A percentile compares a stretch with the other conserved stretches of the same genome.
phyloP scores from a whole-genome alignment of 2,113 vertebrate species.

The Megaleporinus macrocephalus region DNA sequence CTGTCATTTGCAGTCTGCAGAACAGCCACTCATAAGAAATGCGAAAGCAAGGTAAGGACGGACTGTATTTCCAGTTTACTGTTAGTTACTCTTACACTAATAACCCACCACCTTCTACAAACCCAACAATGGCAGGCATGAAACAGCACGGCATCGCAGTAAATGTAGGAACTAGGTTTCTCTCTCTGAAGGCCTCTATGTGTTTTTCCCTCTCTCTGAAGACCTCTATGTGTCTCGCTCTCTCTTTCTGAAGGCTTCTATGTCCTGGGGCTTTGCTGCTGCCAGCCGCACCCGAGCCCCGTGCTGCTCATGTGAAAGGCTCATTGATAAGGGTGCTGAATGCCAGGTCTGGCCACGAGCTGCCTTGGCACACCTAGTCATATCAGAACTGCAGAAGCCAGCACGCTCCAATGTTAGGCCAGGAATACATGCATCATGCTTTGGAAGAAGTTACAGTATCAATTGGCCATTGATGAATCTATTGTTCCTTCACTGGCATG shows the following conservation, averaged over 20 bases:
- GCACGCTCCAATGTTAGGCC: not conserved
- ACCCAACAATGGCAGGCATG: too few relatives aligned
- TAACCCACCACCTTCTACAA: not conserved
- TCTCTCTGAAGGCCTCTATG: not conserved
- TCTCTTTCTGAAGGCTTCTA: slow-evolving; percentile 30
- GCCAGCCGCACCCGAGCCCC: slow-evolving; percentile 52
- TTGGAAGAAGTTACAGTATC: not conserved
- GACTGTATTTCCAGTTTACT: not conserved
- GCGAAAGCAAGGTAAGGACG: slow-evolving; percentile 88
- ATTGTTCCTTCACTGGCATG: not conserved
- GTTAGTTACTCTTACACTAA: not conserved
- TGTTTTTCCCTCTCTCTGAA: slow-evolving; percentile 2
- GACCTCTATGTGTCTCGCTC: not conserved
- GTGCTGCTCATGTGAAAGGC: slow-evolving; percentile 69
- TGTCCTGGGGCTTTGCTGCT: slow-evolving; percentile 55
- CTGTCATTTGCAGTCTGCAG: slow-evolving; percentile 81
- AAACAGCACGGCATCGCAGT: not conserved
- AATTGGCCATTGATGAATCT: not conserved
- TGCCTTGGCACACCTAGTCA: slow-evolving; percentile 51
- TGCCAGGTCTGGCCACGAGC: slow-evolving; percentile 57
- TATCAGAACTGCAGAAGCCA: slow-evolving; percentile 27
- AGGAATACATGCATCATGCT: slow-evolving; percentile 7
- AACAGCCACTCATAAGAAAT: slow-evolving; percentile 89
- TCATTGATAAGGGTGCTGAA: slow-evolving; percentile 72
- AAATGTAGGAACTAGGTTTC: not conserved